Evolutionary conservation across 2,888 invertebrate species (phyloP).

Genomic region (Chrysomela aeneicollis): DNA sequence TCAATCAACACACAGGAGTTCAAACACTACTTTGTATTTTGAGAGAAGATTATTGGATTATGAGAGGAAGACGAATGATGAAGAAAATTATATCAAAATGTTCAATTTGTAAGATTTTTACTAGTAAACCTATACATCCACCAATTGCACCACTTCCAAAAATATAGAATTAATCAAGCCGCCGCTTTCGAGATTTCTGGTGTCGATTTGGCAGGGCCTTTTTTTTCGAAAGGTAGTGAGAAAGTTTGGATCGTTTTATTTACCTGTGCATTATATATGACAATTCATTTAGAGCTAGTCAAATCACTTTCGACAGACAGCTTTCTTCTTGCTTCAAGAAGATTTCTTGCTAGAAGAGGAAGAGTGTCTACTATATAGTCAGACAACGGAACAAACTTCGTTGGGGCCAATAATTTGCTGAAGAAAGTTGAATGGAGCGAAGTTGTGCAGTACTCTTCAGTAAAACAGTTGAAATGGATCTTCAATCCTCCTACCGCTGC

Average conservation of each 20-base stretch:
- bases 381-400: background rate
- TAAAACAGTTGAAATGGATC: conserved; percentile 42
- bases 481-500: conserved; percentile 56
- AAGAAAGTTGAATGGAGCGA: conserved; percentile 9
- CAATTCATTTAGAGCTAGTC: background rate
- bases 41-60: background rate
- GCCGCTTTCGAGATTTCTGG: background rate
- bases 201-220: background rate
- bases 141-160: background rate
- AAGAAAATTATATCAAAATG: background rate
- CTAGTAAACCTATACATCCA: background rate
- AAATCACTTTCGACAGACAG: background rate
- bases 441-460: conserved; percentile 35
- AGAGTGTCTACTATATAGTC: background rate
- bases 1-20: background rate
- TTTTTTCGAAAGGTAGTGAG: background rate
- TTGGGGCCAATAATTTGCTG: background rate
- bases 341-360: background rate
- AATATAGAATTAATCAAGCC: background rate
- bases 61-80: background rate
- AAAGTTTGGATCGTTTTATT: background rate
- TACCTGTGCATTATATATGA: background rate
- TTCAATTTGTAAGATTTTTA: background rate
- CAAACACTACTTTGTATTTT: background rate
- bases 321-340: too few species aligned